Evolutionary conservation across 2,797 vertebrate genomes (phyloP).

Genomic region (Rhabdomys pumilio): DNA sequence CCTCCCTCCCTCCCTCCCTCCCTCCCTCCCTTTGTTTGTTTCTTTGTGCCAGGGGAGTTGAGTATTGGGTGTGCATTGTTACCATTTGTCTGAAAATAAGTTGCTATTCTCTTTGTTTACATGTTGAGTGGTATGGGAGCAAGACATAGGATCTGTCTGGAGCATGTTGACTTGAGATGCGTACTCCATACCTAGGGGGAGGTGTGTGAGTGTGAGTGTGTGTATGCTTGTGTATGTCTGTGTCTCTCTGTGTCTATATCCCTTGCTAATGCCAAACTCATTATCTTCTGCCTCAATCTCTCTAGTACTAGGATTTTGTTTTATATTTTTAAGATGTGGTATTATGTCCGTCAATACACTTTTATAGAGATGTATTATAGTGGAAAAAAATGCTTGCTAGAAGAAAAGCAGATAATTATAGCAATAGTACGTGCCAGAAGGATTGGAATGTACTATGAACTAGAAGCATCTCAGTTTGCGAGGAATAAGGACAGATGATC

Average conservation of each 20-base stretch:
- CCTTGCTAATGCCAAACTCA: not conserved
- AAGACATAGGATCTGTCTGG: not conserved
- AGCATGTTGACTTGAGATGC: not conserved
- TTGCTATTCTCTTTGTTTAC: not conserved
- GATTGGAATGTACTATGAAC: not conserved
- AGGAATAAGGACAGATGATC: not conserved
- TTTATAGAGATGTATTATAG: not conserved
- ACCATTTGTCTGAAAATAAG: not conserved
- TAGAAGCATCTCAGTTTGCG: not conserved
- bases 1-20: too few relatives aligned
- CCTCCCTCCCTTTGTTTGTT: too few relatives aligned
- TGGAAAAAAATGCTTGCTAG: not conserved
- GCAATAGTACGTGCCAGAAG: not conserved
- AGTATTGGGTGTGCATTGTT: not conserved
- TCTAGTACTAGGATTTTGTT: not conserved
- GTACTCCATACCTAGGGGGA: not conserved
- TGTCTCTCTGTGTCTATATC: not conserved
- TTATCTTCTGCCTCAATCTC: not conserved
- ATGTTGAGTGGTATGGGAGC: not conserved
- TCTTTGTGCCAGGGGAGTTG: not conserved
- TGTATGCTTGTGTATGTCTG: not conserved
- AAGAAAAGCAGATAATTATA: not conserved
- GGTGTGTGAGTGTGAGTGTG: not conserved
- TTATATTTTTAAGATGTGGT: not conserved
- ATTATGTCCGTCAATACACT: not conserved